These are phyloP conservation scores for Thamnophis sirtalis DNA, from an alignment of 2,113 vertebrate species.

Conservation along the genomic window DNA sequence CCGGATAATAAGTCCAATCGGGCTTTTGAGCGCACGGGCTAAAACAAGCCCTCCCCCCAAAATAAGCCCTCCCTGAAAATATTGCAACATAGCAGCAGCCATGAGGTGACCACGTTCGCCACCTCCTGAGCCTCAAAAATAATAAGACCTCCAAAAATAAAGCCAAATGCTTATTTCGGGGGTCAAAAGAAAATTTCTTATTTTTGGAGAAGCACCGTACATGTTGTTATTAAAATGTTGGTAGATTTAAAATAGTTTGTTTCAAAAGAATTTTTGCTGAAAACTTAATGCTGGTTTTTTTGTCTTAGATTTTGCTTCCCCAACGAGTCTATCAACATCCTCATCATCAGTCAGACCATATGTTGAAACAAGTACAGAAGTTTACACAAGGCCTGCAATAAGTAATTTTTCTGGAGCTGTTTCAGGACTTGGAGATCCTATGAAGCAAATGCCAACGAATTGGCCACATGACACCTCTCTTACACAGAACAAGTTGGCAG, in stretches of 20 bases:
- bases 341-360: conserved; percentile 61
- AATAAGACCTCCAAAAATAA: too few species aligned
- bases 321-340: conserved; percentile 58
- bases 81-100: too few species aligned
- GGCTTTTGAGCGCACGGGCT: too few species aligned
- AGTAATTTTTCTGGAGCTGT: conserved; percentile 68
- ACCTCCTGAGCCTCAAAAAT: too few species aligned
- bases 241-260: background rate
- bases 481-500: conserved; percentile 77
- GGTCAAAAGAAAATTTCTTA: too few species aligned
- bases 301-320: conserved; percentile 73
- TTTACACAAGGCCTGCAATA: conserved; percentile 70
- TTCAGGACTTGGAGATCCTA: conserved; percentile 68
- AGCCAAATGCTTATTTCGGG: too few species aligned
- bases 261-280: background rate
- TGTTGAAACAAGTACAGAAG: conserved; percentile 57
- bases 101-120: too few species aligned
- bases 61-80: too few species aligned
- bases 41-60: too few species aligned
- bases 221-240: background rate
- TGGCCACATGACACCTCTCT: conserved; percentile 79
- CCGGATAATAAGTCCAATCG: too few species aligned
- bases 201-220: too few species aligned
- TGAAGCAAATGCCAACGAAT: conserved; percentile 71
- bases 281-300: background rate